These are phyloP conservation scores for Philypnodon macrostomus DNA, from an alignment of 2,797 vertebrate species.

Conservation along the genomic window DNA sequence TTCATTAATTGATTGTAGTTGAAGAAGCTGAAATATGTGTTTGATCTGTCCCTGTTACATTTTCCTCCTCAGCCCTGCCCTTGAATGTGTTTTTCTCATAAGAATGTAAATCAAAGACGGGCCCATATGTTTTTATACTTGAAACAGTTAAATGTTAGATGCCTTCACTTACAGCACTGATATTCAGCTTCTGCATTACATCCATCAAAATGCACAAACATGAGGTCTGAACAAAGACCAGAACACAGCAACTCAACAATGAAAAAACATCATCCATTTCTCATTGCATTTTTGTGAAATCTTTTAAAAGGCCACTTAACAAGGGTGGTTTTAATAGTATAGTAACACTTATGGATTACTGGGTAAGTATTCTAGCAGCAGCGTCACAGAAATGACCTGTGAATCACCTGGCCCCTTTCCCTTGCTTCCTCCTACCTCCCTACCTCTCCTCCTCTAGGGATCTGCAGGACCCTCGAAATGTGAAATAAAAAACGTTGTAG, in stretches of 20 bases:
- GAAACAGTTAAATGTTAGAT: not conserved
- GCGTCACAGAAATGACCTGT: conserved; percentile 59
- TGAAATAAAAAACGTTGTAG: conserved; percentile 44
- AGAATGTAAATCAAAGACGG: conserved; percentile 13
- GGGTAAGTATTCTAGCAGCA: conserved; percentile 62
- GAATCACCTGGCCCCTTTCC: conserved; percentile 58
- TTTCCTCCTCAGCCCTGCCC: conserved; percentile 1
- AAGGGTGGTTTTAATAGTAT: conserved; percentile 43
- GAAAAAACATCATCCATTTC: conserved; percentile 40
- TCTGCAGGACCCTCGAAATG: conserved; percentile 35
- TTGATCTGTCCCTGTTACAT: conserved; percentile 15
- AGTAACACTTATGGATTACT: conserved; percentile 58
- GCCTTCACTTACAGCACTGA: not conserved
- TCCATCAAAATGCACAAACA: conserved; percentile 14
- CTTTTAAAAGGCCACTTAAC: conserved; percentile 55
- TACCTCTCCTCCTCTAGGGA: conserved; percentile 47
- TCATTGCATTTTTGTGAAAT: conserved; percentile 36
- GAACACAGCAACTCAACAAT: conserved; percentile 5
- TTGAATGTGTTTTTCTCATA: conserved; percentile 8
- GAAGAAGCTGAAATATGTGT: conserved; percentile 10
- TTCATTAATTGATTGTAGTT: conserved; percentile 1
- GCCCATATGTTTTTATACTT: conserved; percentile 12
- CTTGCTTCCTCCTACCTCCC: conserved; percentile 30
- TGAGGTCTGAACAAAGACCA: conserved; percentile 2
- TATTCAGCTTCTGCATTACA: conserved; percentile 4